phyloP scores from a whole-genome alignment of 1,140 invertebrate species.

The Globodera rostochiensis region DNA sequence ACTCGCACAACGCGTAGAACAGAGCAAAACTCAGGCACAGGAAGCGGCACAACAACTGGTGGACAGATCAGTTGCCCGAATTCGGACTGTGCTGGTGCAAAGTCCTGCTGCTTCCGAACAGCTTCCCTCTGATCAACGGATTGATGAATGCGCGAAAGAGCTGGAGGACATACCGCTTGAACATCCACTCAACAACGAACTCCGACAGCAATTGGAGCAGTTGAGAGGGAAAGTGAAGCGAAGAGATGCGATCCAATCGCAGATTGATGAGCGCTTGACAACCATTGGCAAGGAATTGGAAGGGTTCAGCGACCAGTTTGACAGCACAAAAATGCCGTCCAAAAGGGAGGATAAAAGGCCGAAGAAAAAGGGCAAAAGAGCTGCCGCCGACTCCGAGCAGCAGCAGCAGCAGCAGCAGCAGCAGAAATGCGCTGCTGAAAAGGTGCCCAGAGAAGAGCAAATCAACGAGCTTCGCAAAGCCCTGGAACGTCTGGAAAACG shows the following conservation, averaged over 20 bases:
- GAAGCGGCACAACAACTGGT: neutral
- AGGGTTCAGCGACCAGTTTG: constrained; percentile 1
- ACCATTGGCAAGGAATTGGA: constrained; percentile 18
- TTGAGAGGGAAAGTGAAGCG: neutral
- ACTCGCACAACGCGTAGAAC: neutral
- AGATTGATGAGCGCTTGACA: neutral
- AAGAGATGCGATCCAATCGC: neutral
- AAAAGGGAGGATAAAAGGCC: constrained; percentile 2
- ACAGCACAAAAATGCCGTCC: neutral
- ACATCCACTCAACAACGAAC: neutral
- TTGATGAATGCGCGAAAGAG: constrained; percentile 7
- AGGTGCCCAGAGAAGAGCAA: constrained; percentile 9
- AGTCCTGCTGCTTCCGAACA: neutral
- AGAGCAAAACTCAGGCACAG: neutral
- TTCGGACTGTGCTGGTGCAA: neutral
- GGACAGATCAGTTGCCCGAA: neutral
- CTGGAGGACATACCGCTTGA: neutral
- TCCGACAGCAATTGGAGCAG: constrained; percentile 7
- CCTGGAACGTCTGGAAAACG: constrained; percentile 9
- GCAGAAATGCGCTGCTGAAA: neutral
- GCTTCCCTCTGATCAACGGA: neutral
- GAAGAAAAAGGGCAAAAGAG: constrained; percentile 8
- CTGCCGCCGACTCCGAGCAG: neutral
- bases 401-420: neutral
- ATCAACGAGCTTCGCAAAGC: constrained; percentile 9